Conservation (phyloP, 2,797 vertebrate species). For the Adelosebastes latens region DNA sequence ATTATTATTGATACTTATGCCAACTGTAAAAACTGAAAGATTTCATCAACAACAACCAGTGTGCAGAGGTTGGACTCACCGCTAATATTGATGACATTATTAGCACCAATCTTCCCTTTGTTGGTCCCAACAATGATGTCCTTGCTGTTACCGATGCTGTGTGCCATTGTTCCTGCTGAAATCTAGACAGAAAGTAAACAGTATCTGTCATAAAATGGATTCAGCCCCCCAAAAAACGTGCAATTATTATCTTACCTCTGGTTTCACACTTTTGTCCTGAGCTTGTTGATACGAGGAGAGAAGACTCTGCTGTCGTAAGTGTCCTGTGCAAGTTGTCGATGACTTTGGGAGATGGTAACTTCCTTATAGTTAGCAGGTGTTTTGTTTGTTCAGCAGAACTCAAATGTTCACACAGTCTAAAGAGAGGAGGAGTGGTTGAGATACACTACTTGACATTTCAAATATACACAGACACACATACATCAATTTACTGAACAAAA, state of each 20-base stretch:
- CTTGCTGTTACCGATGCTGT: neutral
- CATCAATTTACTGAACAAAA: neutral
- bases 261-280: neutral
- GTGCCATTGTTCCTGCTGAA: slow-evolving; percentile 1
- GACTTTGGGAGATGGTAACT: neutral
- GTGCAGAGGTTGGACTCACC: neutral
- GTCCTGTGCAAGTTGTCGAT: neutral
- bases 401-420: neutral
- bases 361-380: neutral
- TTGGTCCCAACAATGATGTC: neutral
- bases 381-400: neutral
- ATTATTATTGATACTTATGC: too few relatives aligned
- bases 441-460: neutral
- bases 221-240: neutral
- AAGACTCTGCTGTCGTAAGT: neutral
- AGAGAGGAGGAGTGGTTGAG: too few relatives aligned
- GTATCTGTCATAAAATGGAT: too few relatives aligned
- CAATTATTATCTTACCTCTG: neutral
- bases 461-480: neutral
- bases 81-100: neutral
- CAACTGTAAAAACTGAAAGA: neutral
- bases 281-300: neutral
- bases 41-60: neutral
- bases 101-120: neutral
- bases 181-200: too few relatives aligned